Percentiles rank a stretch among this genome's conserved stretches.
phyloP scores from a whole-genome alignment of 2,888 invertebrate genomes.

The Apamea anceps region DNA sequence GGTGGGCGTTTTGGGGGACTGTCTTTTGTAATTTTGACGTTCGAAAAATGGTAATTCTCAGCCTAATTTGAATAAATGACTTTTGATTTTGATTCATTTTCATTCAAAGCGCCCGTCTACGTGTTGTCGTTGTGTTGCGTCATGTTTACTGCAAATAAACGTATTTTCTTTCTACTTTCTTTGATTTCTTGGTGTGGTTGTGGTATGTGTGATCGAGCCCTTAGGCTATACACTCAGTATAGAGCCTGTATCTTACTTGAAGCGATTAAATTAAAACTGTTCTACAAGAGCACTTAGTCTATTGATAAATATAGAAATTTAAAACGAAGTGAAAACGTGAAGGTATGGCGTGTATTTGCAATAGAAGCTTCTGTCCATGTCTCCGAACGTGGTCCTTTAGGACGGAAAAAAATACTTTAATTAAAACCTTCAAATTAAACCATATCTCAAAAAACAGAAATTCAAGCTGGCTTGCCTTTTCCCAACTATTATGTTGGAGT shows the following conservation, averaged over 20 bases:
- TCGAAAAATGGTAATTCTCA: no score
- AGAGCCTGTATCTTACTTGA: neutral
- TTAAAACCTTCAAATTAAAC: neutral
- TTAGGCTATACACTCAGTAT: neutral
- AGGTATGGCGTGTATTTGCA: neutral
- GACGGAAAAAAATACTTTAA: neutral
- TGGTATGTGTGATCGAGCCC: neutral
- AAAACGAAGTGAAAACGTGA: neutral
- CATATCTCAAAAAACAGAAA: no score
- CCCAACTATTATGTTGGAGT: no score
- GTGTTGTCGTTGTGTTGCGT: neutral
- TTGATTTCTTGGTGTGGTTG: neutral
- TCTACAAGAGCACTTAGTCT: constrained; percentile 17
- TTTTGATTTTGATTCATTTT: neutral
- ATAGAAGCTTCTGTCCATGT: neutral
- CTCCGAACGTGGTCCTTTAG: neutral
- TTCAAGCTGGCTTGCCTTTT: no score
- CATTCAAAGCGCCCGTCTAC: neutral
- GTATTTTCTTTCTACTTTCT: no score
- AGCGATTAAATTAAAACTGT: constrained; percentile 20
- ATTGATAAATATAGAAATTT: constrained; percentile 28
- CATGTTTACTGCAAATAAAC: no score
- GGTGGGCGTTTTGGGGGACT: no score
- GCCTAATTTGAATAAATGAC: neutral
- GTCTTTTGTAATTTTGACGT: no score